Evolutionary conservation across 2,113 vertebrate species (phyloP).

Genomic region (Nipponia nippon): DNA sequence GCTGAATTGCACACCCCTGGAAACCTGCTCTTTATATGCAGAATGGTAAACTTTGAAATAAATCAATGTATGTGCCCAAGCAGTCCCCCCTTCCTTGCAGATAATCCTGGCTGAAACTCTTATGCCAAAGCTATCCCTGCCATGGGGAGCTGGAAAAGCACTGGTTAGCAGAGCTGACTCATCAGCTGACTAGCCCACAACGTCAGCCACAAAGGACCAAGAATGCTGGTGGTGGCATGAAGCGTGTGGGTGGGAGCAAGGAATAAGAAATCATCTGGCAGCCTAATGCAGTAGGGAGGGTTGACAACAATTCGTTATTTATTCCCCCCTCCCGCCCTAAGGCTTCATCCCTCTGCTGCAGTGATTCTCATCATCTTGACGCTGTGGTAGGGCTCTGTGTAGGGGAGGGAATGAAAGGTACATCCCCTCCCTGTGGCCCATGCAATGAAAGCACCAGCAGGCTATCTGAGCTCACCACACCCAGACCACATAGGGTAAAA

Average conservation of each 20-base stretch:
- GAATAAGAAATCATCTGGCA: slow-evolving; percentile 62
- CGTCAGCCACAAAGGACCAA: slow-evolving; percentile 56
- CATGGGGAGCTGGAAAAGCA: slow-evolving; percentile 37
- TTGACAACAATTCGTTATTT: slow-evolving; percentile 59
- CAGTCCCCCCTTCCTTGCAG: neutral
- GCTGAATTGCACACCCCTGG: neutral
- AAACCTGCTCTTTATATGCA: neutral
- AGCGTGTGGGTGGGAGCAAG: slow-evolving; percentile 61
- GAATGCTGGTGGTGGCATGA: slow-evolving; percentile 61
- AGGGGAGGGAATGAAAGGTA: slow-evolving; percentile 50
- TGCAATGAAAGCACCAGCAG: slow-evolving; percentile 48
- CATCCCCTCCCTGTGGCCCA: slow-evolving; percentile 40
- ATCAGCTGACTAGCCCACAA: slow-evolving; percentile 49
- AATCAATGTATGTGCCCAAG: neutral
- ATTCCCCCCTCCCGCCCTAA: slow-evolving; percentile 37
- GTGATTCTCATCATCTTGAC: slow-evolving; percentile 30
- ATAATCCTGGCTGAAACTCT: neutral
- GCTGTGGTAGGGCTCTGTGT: slow-evolving; percentile 56
- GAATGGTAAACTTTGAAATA: neutral
- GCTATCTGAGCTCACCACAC: slow-evolving; percentile 51
- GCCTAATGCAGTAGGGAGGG: slow-evolving; percentile 45
- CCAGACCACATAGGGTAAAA: slow-evolving; percentile 36
- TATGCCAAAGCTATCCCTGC: neutral
- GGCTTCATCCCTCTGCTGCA: slow-evolving; percentile 39
- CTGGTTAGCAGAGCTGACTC: slow-evolving; percentile 61